phyloP scores from a whole-genome alignment of 1,140 invertebrate genomes.

The Ganaspis sp. region DNA sequence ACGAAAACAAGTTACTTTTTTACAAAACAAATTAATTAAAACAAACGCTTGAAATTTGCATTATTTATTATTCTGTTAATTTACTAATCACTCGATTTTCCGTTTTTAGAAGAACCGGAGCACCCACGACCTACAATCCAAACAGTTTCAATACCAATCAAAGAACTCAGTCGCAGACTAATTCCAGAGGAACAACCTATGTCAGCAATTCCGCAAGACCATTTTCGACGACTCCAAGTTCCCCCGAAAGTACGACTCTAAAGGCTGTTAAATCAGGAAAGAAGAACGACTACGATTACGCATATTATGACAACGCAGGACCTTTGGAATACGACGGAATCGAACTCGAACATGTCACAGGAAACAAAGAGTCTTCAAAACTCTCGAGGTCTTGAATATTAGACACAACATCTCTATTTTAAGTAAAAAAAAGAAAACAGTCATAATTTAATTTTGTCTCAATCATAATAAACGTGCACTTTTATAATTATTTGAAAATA shows the following conservation, averaged over 20 bases:
- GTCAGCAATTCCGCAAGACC: conserved; percentile 67
- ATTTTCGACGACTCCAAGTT: conserved; percentile 66
- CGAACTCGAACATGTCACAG: conserved; percentile 69
- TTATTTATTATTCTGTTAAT: too few relatives aligned
- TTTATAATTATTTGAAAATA: neutral
- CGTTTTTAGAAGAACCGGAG: conserved; percentile 60
- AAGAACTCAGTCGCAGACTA: conserved; percentile 57
- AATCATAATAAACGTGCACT: neutral
- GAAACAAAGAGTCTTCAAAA: conserved; percentile 73
- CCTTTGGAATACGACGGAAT: conserved; percentile 69
- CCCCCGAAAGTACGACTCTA: conserved; percentile 60
- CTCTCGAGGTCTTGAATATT: conserved; percentile 54
- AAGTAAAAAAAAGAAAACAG: neutral
- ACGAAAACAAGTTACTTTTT: too few relatives aligned
- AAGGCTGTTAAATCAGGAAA: conserved; percentile 62
- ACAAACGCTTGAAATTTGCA: conserved; percentile 24
- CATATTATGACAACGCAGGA: conserved; percentile 72
- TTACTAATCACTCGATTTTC: too few relatives aligned
- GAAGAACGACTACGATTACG: conserved; percentile 75
- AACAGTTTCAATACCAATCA: conserved; percentile 65
- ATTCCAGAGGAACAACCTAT: conserved; percentile 59
- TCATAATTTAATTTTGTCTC: conserved; percentile 17
- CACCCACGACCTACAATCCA: conserved; percentile 66
- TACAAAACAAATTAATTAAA: too few relatives aligned
- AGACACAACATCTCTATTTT: neutral